Evolutionary conservation across 2,888 invertebrate species (phyloP).

Genomic region (Macaria notata): DNA sequence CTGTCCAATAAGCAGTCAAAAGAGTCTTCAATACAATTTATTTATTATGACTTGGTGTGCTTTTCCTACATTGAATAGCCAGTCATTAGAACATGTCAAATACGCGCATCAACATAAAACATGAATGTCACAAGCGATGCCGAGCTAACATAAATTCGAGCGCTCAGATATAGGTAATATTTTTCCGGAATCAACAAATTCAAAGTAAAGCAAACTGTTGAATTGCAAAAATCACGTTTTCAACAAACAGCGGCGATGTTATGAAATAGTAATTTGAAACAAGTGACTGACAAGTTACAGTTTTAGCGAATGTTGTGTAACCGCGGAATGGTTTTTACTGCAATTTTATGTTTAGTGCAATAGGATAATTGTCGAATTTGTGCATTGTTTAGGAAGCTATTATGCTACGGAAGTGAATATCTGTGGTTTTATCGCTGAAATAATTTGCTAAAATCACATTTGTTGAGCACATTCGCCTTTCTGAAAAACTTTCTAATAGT

Average conservation of each 20-base stretch:
- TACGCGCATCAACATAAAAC: too few relatives aligned
- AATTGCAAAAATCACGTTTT: slow-evolving; percentile 22
- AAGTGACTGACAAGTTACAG: slow-evolving; percentile 32
- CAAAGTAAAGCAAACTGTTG: slow-evolving; percentile 6
- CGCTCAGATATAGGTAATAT: too few relatives aligned
- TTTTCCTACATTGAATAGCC: too few relatives aligned
- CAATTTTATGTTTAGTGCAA: slow-evolving; percentile 21
- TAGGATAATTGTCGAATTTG: slow-evolving; percentile 15
- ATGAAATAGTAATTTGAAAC: slow-evolving; percentile 31
- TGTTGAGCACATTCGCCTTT: background rate
- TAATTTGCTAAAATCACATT: slow-evolving; percentile 2
- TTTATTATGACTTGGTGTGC: too few relatives aligned
- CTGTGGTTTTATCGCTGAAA: slow-evolving; percentile 15
- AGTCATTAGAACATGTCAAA: too few relatives aligned
- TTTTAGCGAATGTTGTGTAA: slow-evolving; percentile 28
- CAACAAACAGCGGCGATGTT: slow-evolving; percentile 24
- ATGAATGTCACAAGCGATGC: too few relatives aligned
- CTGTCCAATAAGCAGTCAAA: too few relatives aligned
- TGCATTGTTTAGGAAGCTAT: slow-evolving; percentile 20
- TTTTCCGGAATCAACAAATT: background rate
- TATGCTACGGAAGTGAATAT: slow-evolving; percentile 14
- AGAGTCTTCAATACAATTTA: too few relatives aligned
- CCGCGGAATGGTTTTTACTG: slow-evolving; percentile 13
- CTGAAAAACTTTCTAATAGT: too few relatives aligned
- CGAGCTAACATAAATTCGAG: too few relatives aligned